A percentile compares a stretch with the other conserved stretches of the same genome.
Evolutionary conservation across 1,140 invertebrate genomes (phyloP).

Genomic region (Luehdorfia chinensis): DNA sequence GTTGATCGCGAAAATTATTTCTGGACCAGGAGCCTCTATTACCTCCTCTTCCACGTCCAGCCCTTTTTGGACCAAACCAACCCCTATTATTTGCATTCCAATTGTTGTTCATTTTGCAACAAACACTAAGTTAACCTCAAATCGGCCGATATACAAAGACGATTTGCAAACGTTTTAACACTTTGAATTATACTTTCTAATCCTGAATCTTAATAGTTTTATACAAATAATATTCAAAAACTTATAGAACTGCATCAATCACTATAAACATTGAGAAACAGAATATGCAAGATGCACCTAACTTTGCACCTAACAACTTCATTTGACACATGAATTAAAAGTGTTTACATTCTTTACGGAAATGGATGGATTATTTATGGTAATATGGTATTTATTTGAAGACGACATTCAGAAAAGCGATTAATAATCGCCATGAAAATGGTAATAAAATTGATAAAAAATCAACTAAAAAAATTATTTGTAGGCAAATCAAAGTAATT

Average conservation of each 20-base stretch:
- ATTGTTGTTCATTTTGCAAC: slow-evolving; percentile 18
- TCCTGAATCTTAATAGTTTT: no score
- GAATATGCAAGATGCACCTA: neutral
- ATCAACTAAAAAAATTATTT: no score
- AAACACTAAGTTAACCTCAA: slow-evolving; percentile 11
- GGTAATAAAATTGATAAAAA: no score
- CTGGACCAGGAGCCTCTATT: slow-evolving; percentile 16
- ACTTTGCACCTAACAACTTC: no score
- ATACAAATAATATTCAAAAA: neutral
- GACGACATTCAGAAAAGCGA: no score
- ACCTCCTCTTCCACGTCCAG: slow-evolving; percentile 22
- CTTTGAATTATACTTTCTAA: neutral
- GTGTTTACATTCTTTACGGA: no score
- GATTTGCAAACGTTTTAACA: neutral
- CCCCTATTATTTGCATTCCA: slow-evolving; percentile 21
- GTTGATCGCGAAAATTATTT: slow-evolving; percentile 6
- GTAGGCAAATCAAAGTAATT: no score
- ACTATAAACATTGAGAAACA: neutral
- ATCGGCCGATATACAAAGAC: neutral
- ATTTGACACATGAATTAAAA: no score
- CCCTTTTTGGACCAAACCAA: slow-evolving; percentile 10
- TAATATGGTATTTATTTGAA: no score
- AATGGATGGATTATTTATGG: no score
- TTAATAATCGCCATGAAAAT: no score
- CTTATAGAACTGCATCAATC: neutral